These are phyloP conservation scores for Drosophila malerkotliana DNA, from an alignment of 1,140 invertebrate genomes.

Conservation along the genomic window DNA sequence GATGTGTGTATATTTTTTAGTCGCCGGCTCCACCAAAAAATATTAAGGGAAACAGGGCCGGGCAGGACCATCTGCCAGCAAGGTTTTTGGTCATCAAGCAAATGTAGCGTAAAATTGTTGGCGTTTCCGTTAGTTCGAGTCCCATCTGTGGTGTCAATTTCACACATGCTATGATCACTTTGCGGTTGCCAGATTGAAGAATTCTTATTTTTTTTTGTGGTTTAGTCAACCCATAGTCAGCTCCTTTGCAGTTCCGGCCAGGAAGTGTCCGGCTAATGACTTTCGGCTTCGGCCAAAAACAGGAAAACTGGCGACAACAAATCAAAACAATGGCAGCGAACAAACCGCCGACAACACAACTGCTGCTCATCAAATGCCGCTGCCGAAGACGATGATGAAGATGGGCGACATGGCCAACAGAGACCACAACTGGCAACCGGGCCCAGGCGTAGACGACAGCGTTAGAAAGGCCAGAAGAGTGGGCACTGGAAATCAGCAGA, in stretches of 20 bases:
- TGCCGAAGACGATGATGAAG: conserved; percentile 70
- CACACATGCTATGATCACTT: conserved; percentile 77
- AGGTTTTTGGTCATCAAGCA: conserved; percentile 69
- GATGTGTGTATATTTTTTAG: conserved; percentile 24
- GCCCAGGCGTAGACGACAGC: conserved; percentile 40
- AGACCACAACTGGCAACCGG: conserved; percentile 17
- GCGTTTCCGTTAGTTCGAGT: conserved; percentile 47
- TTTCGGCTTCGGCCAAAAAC: conserved; percentile 60
- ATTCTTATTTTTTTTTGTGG: conserved; percentile 19
- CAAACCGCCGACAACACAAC: conserved; percentile 32
- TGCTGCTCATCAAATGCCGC: conserved; percentile 58
- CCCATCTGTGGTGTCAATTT: conserved; percentile 77
- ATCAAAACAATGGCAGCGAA: conserved; percentile 62
- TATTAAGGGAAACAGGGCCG: conserved; percentile 11
- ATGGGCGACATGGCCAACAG: conserved; percentile 72
- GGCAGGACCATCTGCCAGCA: conserved; percentile 42
- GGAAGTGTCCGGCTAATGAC: conserved; percentile 52
- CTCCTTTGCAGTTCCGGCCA: conserved; percentile 55
- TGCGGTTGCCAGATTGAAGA: conserved; percentile 75
- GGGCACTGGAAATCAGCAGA: conserved; percentile 17
- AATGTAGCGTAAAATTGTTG: conserved; percentile 79
- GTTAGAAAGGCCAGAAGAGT: conserved; percentile 63
- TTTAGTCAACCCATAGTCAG: conserved; percentile 16
- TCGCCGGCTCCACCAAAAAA: conserved; percentile 24
- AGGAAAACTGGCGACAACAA: conserved; percentile 66